Evolutionary conservation across 1,140 invertebrate genomes (phyloP).

Genomic region (Atopsyche davidsoni): DNA sequence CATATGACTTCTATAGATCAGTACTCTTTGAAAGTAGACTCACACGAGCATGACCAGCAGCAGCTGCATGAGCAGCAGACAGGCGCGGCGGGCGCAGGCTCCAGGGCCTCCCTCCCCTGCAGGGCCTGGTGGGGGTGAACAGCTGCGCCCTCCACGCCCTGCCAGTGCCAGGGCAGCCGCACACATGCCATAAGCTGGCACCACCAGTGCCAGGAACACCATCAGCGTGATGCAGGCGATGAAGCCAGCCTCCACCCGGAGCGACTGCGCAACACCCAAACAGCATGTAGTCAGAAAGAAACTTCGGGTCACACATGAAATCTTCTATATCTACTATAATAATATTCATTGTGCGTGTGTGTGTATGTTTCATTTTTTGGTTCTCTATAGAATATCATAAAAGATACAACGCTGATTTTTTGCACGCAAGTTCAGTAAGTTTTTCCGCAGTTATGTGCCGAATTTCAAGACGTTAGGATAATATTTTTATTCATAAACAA

Average conservation of each 20-base stretch:
- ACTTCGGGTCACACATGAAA: no score
- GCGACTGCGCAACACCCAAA: constrained; percentile 22
- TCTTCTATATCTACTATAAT: no score
- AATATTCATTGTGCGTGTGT: no score
- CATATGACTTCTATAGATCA: neutral
- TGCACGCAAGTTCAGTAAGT: no score
- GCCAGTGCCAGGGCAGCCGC: constrained; percentile 8
- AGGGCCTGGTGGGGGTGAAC: constrained; percentile 14
- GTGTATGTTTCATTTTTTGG: no score
- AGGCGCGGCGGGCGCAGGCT: constrained; percentile 19
- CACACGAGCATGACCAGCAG: constrained; percentile 21
- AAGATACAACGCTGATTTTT: no score
- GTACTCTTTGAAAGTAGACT: constrained; percentile 2
- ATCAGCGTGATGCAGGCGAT: constrained; percentile 22
- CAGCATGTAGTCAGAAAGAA: no score
- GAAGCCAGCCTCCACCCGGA: constrained; percentile 27
- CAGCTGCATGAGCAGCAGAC: constrained; percentile 19
- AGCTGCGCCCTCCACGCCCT: neutral
- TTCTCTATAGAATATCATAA: no score
- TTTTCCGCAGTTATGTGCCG: no score
- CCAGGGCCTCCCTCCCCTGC: constrained; percentile 12
- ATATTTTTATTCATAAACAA: no score
- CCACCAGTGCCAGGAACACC: constrained; percentile 12
- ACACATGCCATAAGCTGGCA: constrained; percentile 23
- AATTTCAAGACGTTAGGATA: no score